Percentiles rank a stretch among this genome's conserved stretches.
Evolutionary conservation across 2,888 invertebrate species (phyloP).

Genomic region (Melieria picta): DNA sequence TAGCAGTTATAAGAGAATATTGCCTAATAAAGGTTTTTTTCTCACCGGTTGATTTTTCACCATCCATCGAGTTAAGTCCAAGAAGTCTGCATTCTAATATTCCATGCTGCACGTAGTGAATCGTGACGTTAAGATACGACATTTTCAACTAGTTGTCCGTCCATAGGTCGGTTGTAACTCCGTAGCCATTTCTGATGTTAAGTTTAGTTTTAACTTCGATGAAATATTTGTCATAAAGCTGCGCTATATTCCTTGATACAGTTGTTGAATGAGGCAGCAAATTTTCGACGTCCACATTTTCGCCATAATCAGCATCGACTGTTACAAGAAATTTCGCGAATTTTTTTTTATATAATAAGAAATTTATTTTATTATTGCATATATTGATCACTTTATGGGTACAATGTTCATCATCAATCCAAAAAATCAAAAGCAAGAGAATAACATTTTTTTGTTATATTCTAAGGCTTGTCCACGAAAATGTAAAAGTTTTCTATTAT

Average conservation of each 20-base stretch:
- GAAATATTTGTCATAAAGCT: constrained; percentile 4
- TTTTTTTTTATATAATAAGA: too few species aligned
- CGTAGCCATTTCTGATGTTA: constrained; percentile 13
- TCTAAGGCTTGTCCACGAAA: too few species aligned
- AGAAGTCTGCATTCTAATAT: constrained; percentile 8
- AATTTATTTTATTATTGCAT: too few species aligned
- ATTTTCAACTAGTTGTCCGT: constrained; percentile 25
- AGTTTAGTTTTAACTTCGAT: constrained; percentile 12
- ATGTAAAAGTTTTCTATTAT: too few species aligned
- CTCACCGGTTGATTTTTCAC: too few species aligned
- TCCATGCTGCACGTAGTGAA: constrained; percentile 23
- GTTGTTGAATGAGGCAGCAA: neutral
- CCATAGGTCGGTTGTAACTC: neutral
- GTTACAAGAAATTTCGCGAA: neutral
- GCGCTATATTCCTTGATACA: neutral
- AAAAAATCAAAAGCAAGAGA: too few species aligned
- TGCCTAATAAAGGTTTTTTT: neutral
- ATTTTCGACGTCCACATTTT: neutral
- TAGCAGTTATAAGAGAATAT: neutral
- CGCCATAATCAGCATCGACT: neutral
- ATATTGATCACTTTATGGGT: too few species aligned
- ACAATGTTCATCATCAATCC: too few species aligned
- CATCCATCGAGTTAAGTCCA: constrained; percentile 1
- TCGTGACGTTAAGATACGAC: constrained; percentile 23
- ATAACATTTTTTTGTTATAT: too few species aligned